Conservation (phyloP, 2,888 invertebrate genomes). For the Cosmia trapezina region DNA sequence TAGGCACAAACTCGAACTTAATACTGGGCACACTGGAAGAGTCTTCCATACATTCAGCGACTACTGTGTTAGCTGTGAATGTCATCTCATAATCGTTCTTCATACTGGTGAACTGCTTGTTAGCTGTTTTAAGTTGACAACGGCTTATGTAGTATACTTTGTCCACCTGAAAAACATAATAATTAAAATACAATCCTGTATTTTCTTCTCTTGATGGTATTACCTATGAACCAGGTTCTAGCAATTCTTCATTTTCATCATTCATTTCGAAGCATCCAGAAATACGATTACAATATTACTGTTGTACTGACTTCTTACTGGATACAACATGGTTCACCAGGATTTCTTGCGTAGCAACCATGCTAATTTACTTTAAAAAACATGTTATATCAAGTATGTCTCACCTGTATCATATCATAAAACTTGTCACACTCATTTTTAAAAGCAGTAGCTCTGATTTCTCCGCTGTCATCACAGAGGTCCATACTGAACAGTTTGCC, state of each 20-base stretch:
- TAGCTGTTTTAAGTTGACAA: slow-evolving; percentile 97
- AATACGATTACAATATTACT: not conserved
- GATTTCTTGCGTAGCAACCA: not conserved
- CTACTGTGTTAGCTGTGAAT: slow-evolving; percentile 93
- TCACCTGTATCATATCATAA: slow-evolving; percentile 96
- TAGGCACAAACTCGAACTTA: slow-evolving; percentile 94
- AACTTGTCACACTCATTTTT: slow-evolving; percentile 96
- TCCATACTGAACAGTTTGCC: slow-evolving; percentile 98
- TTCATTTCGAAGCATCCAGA: no score
- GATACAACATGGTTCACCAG: not conserved
- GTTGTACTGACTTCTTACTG: not conserved
- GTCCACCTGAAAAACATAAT: slow-evolving; percentile 89
- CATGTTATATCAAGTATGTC: not conserved
- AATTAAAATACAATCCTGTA: no score
- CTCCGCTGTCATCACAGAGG: slow-evolving; percentile 97
- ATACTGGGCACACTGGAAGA: slow-evolving; percentile 93
- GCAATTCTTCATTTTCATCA: not conserved
- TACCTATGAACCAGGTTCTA: not conserved
- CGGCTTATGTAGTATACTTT: slow-evolving; percentile 97
- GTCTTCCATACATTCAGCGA: slow-evolving; percentile 91
- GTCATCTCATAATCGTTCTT: slow-evolving; percentile 99
- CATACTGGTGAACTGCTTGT: slow-evolving; percentile 95
- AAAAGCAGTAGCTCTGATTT: slow-evolving; percentile 98
- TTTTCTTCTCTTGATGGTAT: no score
- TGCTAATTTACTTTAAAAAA: not conserved